Percentiles rank a stretch among this genome's conserved stretches.
Evolutionary conservation across 2,888 invertebrate genomes (phyloP).

Genomic region (Aphelenchoides bicaudatus): DNA sequence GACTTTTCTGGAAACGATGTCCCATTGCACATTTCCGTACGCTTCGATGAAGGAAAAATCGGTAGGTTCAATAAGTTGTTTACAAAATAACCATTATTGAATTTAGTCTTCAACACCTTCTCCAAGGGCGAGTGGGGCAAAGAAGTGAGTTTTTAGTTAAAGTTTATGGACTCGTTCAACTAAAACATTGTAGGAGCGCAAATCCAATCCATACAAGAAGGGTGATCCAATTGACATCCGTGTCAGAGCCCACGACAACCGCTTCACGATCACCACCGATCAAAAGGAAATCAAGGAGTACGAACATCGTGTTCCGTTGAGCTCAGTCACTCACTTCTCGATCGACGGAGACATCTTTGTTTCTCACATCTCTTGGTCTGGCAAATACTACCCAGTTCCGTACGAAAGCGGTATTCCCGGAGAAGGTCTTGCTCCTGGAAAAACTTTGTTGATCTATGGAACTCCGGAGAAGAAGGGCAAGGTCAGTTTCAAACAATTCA

Average conservation of each 20-base stretch:
- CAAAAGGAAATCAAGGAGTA: slow-evolving; percentile 59
- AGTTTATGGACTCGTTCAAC: no score
- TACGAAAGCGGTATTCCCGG: slow-evolving; percentile 55
- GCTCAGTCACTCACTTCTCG: slow-evolving; percentile 55
- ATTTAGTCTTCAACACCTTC: slow-evolving; percentile 57
- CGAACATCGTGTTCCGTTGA: slow-evolving; percentile 56
- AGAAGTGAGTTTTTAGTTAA: no score
- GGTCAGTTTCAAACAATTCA: no score
- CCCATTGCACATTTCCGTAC: slow-evolving; percentile 56
- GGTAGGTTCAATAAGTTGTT: background rate
- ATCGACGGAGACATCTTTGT: slow-evolving; percentile 56
- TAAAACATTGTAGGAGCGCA: no score
- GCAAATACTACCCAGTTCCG: slow-evolving; percentile 59
- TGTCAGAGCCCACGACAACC: slow-evolving; percentile 54
- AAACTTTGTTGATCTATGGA: slow-evolving; percentile 50
- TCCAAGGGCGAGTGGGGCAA: slow-evolving; percentile 58
- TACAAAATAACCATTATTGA: no score
- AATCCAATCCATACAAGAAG: slow-evolving; percentile 55
- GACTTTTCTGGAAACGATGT: slow-evolving; percentile 60
- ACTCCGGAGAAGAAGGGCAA: slow-evolving; percentile 59
- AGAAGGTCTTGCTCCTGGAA: slow-evolving; percentile 49
- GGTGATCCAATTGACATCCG: slow-evolving; percentile 58
- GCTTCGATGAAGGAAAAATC: slow-evolving; percentile 59
- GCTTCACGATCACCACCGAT: slow-evolving; percentile 50
- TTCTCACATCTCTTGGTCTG: slow-evolving; percentile 56